A percentile compares a stretch with the other conserved stretches of the same genome.
Evolutionary conservation across 2,113 vertebrate species (phyloP).

Genomic region (Dasyprocta punctata): DNA sequence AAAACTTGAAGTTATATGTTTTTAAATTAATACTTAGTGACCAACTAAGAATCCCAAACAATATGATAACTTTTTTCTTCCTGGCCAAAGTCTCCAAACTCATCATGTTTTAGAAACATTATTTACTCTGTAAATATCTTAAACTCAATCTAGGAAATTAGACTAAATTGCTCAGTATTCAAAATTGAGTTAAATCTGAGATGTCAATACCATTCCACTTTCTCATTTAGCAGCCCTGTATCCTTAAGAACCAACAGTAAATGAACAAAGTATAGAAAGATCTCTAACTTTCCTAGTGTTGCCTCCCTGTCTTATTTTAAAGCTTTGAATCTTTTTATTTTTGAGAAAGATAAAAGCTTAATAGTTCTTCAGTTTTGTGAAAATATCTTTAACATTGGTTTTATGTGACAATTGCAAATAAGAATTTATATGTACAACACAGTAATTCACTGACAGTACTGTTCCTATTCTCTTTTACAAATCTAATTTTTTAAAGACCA

Average conservation of each 20-base stretch:
- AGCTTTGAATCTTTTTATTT: background rate
- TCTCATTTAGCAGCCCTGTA: background rate
- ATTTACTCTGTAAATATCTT: conserved; percentile 8
- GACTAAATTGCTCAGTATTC: background rate
- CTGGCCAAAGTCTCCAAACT: conserved; percentile 40
- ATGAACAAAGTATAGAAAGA: background rate
- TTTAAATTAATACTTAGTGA: conserved; percentile 52
- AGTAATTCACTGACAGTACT: background rate
- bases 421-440: background rate
- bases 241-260: conserved; percentile 11
- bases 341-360: background rate
- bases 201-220: background rate
- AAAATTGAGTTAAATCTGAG: conserved; percentile 43
- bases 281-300: background rate
- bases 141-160: conserved; percentile 15
- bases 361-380: background rate
- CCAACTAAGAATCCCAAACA: conserved; percentile 20
- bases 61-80: conserved; percentile 26
- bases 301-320: background rate
- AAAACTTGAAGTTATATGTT: conserved; percentile 35
- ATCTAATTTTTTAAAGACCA: background rate
- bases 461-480: background rate
- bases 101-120: conserved; percentile 35
- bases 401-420: conserved; percentile 16
- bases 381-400: background rate